Evolutionary conservation across 2,888 invertebrate species (phyloP).

Genomic region (Aquatica leii): DNA sequence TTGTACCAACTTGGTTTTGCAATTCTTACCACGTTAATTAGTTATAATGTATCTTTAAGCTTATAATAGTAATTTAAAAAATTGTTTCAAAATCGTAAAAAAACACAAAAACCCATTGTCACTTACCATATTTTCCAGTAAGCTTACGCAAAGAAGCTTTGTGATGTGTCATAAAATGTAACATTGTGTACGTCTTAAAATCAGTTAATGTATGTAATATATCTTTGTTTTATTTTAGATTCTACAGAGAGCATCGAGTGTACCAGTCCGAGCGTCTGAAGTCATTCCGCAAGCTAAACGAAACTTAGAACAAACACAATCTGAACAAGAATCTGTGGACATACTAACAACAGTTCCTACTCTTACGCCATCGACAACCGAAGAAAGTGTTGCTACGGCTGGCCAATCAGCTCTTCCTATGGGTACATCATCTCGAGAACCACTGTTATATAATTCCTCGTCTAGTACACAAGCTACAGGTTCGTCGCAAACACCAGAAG

Average conservation of each 20-base stretch:
- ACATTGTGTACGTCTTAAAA: no score
- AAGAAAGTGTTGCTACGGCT: conserved; percentile 61
- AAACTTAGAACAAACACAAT: conserved; percentile 69
- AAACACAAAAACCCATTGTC: no score
- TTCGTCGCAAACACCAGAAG: conserved; percentile 59
- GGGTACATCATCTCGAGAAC: conserved; percentile 66
- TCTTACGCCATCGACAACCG: conserved; percentile 66
- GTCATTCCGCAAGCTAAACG: conserved; percentile 58
- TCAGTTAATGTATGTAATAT: no score
- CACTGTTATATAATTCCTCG: conserved; percentile 67
- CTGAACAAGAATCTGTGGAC: conserved; percentile 68
- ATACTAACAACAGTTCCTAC: conserved; percentile 52
- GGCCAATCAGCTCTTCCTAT: conserved; percentile 49
- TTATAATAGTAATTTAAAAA: no score
- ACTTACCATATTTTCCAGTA: no score
- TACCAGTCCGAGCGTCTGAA: conserved; percentile 68
- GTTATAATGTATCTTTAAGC: no score
- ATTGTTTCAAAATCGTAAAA: no score
- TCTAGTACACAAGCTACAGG: conserved; percentile 59
- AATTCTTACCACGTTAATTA: no score
- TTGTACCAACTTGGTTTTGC: no score
- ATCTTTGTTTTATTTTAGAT: conserved; percentile 62
- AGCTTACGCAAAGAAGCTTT: no score
- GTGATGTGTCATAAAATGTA: no score
- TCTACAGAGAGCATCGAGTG: conserved; percentile 75